These are phyloP conservation scores for Volucella bombylans DNA, from an alignment of 2,888 invertebrate species.

Conservation along the genomic window DNA sequence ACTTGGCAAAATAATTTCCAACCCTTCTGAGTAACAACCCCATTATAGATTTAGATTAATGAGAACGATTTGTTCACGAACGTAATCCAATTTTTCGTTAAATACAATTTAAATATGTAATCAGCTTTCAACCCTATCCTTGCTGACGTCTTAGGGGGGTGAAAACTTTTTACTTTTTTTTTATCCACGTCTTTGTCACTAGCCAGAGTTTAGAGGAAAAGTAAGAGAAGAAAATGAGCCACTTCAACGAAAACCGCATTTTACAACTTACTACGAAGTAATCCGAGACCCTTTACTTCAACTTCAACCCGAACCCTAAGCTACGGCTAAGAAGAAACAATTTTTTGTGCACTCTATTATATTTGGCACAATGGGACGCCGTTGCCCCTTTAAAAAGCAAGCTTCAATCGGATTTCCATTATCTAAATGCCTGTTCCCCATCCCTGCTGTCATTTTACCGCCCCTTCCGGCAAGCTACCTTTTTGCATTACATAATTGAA, in stretches of 20 bases:
- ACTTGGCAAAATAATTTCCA: slow-evolving; percentile 27
- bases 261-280: slow-evolving; percentile 49
- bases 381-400: slow-evolving; percentile 51
- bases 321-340: slow-evolving; percentile 36
- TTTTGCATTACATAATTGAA: slow-evolving; percentile 68
- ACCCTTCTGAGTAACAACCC: slow-evolving; percentile 15
- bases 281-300: slow-evolving; percentile 1
- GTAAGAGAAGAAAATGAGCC: slow-evolving; percentile 19
- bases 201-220: neutral
- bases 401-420: slow-evolving; percentile 68
- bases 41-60: slow-evolving; percentile 28
- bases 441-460: neutral
- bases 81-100: slow-evolving; percentile 67
- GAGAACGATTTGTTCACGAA: slow-evolving; percentile 65
- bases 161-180: slow-evolving; percentile 54
- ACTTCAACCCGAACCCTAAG: neutral
- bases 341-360: slow-evolving; percentile 43
- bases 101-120: slow-evolving; percentile 72
- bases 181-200: neutral
- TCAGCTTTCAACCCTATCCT: slow-evolving; percentile 56
- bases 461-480: slow-evolving; percentile 36
- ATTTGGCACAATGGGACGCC: slow-evolving; percentile 21
- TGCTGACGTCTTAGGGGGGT: neutral
- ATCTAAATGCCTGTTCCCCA: slow-evolving; percentile 51
- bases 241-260: slow-evolving; percentile 64